Evolutionary conservation across 2,797 vertebrate species (phyloP), one percentile per base, ranked within the genome.

Genomic region (Anguilla megastoma): DNA sequence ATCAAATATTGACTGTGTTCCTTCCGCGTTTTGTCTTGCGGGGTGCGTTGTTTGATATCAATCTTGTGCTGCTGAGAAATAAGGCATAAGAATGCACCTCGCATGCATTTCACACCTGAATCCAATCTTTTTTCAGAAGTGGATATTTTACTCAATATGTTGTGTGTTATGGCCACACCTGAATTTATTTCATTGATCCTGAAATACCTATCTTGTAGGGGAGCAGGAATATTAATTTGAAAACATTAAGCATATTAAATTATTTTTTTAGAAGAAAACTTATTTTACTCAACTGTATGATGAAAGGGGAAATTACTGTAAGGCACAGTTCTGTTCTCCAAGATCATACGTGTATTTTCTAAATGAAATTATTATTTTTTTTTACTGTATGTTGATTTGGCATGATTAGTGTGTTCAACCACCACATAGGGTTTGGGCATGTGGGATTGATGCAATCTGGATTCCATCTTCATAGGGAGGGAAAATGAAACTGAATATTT

Each of bases 1-100:
- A 85, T 63, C 54, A 63, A 63, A 63, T 52, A 60, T 60, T 85
- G 2, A 85, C 56, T 33, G 24, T 9, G n/a, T 66, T 85, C 58
- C 54, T 63, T 14, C 24, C 48, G 41, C 30, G 8, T 60, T 14
- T 6, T 21, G 16, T 45, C 56, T 85, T 60, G 84, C 36, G 36
- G 30, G 84, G 7, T 63, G 3, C 7, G 16, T 58, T 16, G 14
- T 85, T 60, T 60, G 10, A 58, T 85, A 85, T 85, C n/a, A 30
- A n/a, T 60, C 16, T 24, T 85, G 41, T 52, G 16, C 5, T 83
- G 36, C 41, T 18, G 16, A 21, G 10, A 80, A 3, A 8, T 10
- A 2, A 82, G 41, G 8, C 14, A 18, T 16, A 79, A 45, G 21
- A 4, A 21, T 45, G 45, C n/a, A 9, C 52, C 10, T 83, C 8